Evolutionary conservation across 2,113 vertebrate species (phyloP).

Genomic region (Tachysurus fulvidraco): DNA sequence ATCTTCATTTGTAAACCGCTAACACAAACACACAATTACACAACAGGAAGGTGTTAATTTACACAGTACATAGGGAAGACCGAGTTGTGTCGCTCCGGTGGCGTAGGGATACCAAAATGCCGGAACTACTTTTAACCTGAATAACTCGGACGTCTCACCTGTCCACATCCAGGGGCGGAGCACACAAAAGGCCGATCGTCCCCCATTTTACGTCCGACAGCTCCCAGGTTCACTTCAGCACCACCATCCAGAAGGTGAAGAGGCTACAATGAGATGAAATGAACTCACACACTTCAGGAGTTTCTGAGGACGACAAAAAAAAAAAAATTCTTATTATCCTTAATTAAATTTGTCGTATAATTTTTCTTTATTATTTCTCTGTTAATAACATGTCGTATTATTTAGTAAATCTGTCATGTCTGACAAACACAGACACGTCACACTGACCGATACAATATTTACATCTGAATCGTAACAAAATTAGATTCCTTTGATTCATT

Average conservation of each 20-base stretch:
- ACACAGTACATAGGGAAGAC: neutral
- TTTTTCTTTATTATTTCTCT: too few species aligned
- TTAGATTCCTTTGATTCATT: too few species aligned
- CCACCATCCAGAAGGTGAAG: slow-evolving; percentile 42
- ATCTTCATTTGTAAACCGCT: slow-evolving; percentile 99
- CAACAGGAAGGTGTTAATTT: neutral
- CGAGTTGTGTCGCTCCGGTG: neutral
- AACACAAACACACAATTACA: slow-evolving; percentile 52
- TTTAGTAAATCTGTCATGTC: too few species aligned
- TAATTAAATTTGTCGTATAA: neutral
- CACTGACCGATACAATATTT: too few species aligned
- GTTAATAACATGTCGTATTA: too few species aligned
- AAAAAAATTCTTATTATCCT: neutral
- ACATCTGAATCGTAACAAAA: too few species aligned
- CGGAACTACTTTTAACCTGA: neutral
- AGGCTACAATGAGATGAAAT: neutral
- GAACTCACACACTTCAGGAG: neutral
- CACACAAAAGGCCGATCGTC: slow-evolving; percentile 98
- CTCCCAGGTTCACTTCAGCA: slow-evolving; percentile 54
- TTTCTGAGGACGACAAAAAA: neutral
- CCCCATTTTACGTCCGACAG: slow-evolving; percentile 79
- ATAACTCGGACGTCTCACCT: slow-evolving; percentile 70
- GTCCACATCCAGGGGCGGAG: slow-evolving; percentile 90
- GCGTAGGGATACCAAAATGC: neutral
- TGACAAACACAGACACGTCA: too few species aligned